Evolutionary conservation across 30 jellyfish, hydroid and myxozoan genomes (phyloP).

Genomic region (Hydra vulgaris): DNA sequence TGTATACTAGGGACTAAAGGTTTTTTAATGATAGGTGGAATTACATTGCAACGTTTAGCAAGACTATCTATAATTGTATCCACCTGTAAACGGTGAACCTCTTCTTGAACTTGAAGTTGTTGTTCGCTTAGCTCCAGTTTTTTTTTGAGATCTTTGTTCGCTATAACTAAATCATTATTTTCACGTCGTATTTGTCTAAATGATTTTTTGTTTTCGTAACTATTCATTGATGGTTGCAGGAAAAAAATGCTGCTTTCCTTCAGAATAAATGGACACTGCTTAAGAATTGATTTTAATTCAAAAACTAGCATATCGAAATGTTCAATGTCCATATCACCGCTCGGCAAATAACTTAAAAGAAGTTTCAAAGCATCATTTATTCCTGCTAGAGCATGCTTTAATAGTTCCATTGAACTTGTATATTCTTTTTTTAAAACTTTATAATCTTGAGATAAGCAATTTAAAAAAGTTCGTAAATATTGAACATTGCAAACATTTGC

Average conservation of each 20-base stretch:
- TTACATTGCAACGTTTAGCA: slow-evolving; percentile 20
- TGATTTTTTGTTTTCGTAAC: not conserved
- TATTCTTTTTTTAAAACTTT: not conserved
- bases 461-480: not conserved
- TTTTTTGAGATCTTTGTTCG: not conserved
- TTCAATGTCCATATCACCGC: not conserved
- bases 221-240: not conserved
- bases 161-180: not conserved
- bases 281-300: not conserved
- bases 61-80: slow-evolving; percentile 20
- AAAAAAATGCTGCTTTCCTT: not conserved
- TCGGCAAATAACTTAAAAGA: not conserved
- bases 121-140: not conserved
- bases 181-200: not conserved
- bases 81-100: slow-evolving; percentile 15
- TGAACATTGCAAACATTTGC: not conserved
- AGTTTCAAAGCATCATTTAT: not conserved
- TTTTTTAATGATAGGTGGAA: not conserved
- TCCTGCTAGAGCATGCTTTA: not conserved
- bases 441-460: not conserved
- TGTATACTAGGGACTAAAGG: slow-evolving; percentile 6
- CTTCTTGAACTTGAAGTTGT: slow-evolving; percentile 7
- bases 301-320: not conserved
- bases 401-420: not conserved
- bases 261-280: not conserved